These are phyloP conservation scores for Aricia artaxerxes DNA, from an alignment of 2,888 invertebrate species.

Conservation along the genomic window DNA sequence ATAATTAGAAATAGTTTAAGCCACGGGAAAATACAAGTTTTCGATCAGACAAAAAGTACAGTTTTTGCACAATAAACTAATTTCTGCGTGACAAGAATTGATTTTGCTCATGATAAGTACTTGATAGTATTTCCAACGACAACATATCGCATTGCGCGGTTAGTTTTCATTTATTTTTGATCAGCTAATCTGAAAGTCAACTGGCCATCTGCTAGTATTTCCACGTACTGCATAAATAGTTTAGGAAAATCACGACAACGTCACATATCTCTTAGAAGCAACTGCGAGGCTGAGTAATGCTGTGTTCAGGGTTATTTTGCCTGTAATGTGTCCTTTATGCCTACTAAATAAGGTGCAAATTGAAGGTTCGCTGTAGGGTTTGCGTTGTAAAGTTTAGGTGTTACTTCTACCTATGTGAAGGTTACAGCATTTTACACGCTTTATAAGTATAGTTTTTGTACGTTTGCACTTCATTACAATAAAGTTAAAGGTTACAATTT, in stretches of 20 bases:
- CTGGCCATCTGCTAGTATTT: constrained; percentile 30
- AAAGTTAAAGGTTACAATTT: no score
- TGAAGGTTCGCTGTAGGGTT: background rate
- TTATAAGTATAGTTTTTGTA: no score
- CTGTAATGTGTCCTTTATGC: background rate
- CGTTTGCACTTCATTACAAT: no score
- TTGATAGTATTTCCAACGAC: background rate
- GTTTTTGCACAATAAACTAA: no score
- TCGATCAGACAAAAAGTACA: no score
- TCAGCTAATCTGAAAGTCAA: constrained; percentile 30
- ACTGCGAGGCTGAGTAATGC: constrained; percentile 8
- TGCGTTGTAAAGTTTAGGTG: background rate
- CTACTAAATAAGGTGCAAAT: background rate
- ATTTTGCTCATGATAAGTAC: no score
- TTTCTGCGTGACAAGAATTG: no score
- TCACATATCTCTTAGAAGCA: constrained; percentile 21
- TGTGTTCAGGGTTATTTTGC: background rate
- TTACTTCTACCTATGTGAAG: background rate
- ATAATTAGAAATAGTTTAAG: no score
- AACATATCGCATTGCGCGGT: background rate
- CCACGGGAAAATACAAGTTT: no score
- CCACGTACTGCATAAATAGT: constrained; percentile 34
- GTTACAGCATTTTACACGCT: background rate
- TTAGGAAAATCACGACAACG: constrained; percentile 16
- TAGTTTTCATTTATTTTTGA: background rate